A percentile compares a stretch with the other conserved stretches of the same genome.
phyloP scores from a whole-genome alignment of 2,888 invertebrate species.

The Monoplex corrugatus region DNA sequence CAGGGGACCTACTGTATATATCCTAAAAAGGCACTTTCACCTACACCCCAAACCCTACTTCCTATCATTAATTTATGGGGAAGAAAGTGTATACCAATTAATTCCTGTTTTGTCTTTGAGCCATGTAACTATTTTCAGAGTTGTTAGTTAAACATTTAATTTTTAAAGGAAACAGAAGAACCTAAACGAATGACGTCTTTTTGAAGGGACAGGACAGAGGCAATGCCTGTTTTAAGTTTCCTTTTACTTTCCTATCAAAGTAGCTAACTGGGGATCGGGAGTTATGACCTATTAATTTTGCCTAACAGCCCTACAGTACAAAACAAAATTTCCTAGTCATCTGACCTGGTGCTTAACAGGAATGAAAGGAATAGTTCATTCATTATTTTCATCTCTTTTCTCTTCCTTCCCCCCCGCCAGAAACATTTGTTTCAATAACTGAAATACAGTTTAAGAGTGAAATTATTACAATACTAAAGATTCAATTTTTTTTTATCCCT shows the following conservation, averaged over 20 bases:
- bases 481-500: not conserved
- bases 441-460: not conserved
- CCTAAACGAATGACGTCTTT: too few species aligned
- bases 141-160: too few species aligned
- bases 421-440: not conserved
- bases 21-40: not conserved
- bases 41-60: conserved; percentile 10
- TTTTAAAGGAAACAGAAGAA: too few species aligned
- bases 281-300: conserved; percentile 31
- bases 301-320: conserved; percentile 32
- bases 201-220: too few species aligned
- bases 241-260: not conserved
- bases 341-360: conserved; percentile 50
- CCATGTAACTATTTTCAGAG: too few species aligned
- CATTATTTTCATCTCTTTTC: not conserved
- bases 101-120: too few species aligned
- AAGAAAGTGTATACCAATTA: not conserved
- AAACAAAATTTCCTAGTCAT: conserved; percentile 24
- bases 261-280: conserved; percentile 16
- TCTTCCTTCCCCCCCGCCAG: not conserved
- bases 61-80: conserved; percentile 28
- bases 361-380: conserved; percentile 37
- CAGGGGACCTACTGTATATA: conserved; percentile 36
- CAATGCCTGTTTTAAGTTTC: not conserved
- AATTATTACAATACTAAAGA: not conserved